phyloP scores from a whole-genome alignment of 2,888 invertebrate species.

The Shargacucullia verbasci region DNA sequence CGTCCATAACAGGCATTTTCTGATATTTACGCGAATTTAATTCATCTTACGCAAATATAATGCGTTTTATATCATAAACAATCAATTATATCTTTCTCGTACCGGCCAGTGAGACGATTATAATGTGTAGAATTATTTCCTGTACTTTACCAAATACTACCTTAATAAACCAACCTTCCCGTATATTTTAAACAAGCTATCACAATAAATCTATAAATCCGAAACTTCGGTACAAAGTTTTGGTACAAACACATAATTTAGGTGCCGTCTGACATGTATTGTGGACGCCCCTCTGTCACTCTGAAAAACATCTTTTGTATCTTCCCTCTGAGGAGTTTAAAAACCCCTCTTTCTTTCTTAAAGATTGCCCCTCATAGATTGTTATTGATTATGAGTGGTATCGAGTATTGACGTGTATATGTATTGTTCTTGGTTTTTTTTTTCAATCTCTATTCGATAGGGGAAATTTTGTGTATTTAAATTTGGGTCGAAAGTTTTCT shows the following conservation, averaged over 20 bases:
- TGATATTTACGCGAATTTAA: too few species aligned
- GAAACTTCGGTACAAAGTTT: conserved; percentile 51
- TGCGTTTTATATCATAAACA: too few species aligned
- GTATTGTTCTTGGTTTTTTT: conserved; percentile 49
- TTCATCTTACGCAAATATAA: too few species aligned
- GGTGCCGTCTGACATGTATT: conserved; percentile 56
- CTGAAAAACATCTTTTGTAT: conserved; percentile 67
- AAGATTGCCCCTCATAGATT: conserved; percentile 64
- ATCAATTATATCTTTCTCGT: too few species aligned
- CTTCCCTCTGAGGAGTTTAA: conserved; percentile 64
- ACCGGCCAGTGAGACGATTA: too few species aligned
- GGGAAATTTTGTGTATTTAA: conserved; percentile 3
- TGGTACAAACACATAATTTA: conserved; percentile 60
- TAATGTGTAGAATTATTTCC: too few species aligned
- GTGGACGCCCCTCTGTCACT: conserved; percentile 57
- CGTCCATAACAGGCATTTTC: too few species aligned
- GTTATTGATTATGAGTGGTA: conserved; percentile 65
- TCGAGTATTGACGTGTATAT: conserved; percentile 53
- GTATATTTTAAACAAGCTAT: conserved; percentile 54
- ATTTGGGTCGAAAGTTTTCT: not conserved
- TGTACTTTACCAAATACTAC: too few species aligned
- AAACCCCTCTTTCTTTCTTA: conserved; percentile 62
- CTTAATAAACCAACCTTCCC: conserved; percentile 10
- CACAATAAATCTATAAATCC: conserved; percentile 56
- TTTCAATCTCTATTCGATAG: conserved; percentile 22